Evolutionary conservation across 1,140 invertebrate genomes (phyloP).

Genomic region (Papilio glaucus): DNA sequence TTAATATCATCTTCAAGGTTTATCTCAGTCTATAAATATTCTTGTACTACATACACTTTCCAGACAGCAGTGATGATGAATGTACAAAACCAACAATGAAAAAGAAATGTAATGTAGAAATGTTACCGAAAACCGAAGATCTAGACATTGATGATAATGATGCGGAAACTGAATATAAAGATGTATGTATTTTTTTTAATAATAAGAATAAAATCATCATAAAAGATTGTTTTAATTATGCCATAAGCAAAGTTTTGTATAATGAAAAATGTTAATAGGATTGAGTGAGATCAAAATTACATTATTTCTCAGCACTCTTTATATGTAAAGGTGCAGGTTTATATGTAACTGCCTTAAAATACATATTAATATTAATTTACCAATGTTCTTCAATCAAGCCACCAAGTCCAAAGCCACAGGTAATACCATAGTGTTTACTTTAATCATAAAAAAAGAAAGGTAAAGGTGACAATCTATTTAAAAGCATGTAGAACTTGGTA

Average conservation of each 20-base stretch:
- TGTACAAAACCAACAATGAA: constrained; percentile 45
- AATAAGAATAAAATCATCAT: too few species aligned
- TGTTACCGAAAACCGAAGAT: constrained; percentile 41
- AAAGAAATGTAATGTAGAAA: constrained; percentile 40
- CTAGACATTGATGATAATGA: constrained; percentile 64
- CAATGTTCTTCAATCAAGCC: neutral
- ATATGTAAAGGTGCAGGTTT: too few species aligned
- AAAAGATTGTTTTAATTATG: too few species aligned
- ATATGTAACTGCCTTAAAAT: too few species aligned
- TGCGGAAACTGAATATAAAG: constrained; percentile 60
- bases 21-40: constrained; percentile 28
- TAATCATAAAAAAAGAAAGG: too few species aligned
- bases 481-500: too few species aligned
- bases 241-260: too few species aligned
- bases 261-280: neutral
- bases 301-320: neutral
- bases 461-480: too few species aligned
- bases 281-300: neutral
- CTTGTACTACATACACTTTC: constrained; percentile 52
- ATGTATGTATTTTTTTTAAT: constrained; percentile 57
- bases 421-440: too few species aligned
- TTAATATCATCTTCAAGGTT: constrained; percentile 15
- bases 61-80: constrained; percentile 79
- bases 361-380: too few species aligned
- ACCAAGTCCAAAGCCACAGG: too few species aligned